phyloP scores from a whole-genome alignment of 2,797 vertebrate species.

The Megalops cyprinoides region DNA sequence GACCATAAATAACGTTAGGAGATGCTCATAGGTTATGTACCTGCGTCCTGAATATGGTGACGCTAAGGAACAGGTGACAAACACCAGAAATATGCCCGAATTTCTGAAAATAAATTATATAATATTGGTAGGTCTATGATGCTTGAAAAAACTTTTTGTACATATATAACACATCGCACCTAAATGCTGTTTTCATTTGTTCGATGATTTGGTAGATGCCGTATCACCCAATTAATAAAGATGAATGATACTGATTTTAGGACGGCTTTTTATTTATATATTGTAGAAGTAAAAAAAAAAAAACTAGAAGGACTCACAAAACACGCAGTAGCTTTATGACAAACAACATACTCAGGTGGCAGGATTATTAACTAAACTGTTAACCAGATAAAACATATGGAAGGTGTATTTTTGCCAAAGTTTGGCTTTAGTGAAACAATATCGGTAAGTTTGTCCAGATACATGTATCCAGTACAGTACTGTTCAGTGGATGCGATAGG shows the following conservation, averaged over 20 bases:
- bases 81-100: no score
- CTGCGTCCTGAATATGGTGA: neutral
- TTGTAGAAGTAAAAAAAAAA: no score
- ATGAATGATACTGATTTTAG: no score
- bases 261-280: neutral
- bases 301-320: neutral
- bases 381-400: neutral
- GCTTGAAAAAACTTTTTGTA: no score
- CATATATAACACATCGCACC: no score
- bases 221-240: no score
- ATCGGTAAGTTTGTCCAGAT: neutral
- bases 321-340: neutral
- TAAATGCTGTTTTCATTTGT: no score
- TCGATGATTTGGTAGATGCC: no score
- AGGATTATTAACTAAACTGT: constrained; percentile 5
- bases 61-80: neutral
- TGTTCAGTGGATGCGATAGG: neutral
- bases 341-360: neutral
- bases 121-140: neutral
- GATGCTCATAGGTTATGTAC: neutral
- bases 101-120: neutral
- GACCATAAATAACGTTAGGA: neutral
- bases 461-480: neutral
- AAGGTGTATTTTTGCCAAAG: neutral
- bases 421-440: neutral